Conservation (phyloP, 2,113 vertebrate species). For the Paracyprichromis sp. region DNA sequence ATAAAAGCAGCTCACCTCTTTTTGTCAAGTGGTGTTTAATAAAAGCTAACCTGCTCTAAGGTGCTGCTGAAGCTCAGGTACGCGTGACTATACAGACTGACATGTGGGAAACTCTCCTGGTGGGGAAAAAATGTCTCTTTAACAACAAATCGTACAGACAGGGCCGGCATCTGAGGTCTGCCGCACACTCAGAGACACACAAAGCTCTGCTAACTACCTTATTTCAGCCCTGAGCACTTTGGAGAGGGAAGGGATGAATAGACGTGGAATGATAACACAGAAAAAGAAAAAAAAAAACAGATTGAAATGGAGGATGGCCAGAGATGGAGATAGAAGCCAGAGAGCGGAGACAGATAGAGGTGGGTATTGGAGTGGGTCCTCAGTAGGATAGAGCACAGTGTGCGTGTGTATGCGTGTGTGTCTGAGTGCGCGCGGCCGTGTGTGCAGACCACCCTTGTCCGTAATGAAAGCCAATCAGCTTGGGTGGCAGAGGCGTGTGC, state of each 20-base stretch:
- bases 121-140: neutral
- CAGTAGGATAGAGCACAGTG: neutral
- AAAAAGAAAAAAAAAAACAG: neutral
- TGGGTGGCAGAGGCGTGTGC: constrained; percentile 40
- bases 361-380: constrained; percentile 41
- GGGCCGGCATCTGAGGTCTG: neutral
- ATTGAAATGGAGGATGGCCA: constrained; percentile 39
- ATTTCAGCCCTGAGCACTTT: constrained; percentile 14
- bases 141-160: neutral
- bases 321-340: constrained; percentile 21
- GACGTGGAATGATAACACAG: neutral
- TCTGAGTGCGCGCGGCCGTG: neutral
- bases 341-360: constrained; percentile 1
- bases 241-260: constrained; percentile 18
- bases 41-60: constrained; percentile 9
- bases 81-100: neutral
- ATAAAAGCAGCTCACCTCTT: constrained; percentile 17
- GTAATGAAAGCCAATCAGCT: constrained; percentile 65
- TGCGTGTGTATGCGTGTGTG: neutral
- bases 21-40: constrained; percentile 50
- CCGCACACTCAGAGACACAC: neutral
- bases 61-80: neutral
- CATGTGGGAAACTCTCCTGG: neutral
- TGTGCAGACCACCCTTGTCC: constrained; percentile 31
- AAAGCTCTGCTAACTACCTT: constrained; percentile 1